Conservation (phyloP, 2,797 vertebrate species). For the Synaphobranchus kaupii region DNA sequence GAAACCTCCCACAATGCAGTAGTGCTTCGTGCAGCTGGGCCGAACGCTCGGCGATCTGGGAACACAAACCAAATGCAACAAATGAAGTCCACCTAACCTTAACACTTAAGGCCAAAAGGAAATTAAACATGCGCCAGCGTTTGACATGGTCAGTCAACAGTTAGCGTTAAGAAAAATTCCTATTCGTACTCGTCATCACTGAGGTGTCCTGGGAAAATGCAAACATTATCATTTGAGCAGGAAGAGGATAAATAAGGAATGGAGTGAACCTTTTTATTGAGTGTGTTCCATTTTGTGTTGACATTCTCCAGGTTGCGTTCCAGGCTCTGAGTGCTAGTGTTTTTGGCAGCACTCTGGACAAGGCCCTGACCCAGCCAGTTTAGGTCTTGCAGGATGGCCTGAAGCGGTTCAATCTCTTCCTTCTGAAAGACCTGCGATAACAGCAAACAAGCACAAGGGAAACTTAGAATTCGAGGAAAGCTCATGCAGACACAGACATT, state of each 20-base stretch:
- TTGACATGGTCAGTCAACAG: not conserved
- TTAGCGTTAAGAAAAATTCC: not conserved
- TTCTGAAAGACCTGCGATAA: conserved; percentile 89
- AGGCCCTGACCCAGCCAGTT: conserved; percentile 89
- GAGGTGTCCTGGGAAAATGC: not conserved
- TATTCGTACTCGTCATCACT: not conserved
- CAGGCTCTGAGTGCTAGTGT: conserved; percentile 80
- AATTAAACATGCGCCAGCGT: not conserved
- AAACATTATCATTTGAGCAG: not conserved
- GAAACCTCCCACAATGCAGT: conserved; percentile 93
- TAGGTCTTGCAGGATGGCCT: conserved; percentile 87
- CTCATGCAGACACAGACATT: not conserved
- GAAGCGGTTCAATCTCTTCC: conserved; percentile 90
- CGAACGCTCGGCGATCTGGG: conserved; percentile 91
- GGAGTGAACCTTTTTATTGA: conserved; percentile 90
- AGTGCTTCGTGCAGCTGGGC: conserved; percentile 95
- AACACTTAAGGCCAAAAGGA: not conserved
- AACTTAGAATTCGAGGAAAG: too few species aligned
- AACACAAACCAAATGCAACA: conserved; percentile 29
- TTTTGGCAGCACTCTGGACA: conserved; percentile 90
- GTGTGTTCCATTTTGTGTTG: conserved; percentile 90
- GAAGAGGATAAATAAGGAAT: not conserved
- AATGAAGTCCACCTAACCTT: not conserved
- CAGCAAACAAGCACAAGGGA: not conserved
- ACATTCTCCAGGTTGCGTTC: conserved; percentile 87